Percentiles rank a stretch among this genome's conserved stretches.
These are phyloP conservation scores for Myodes glareolus DNA, from an alignment of 2,113 vertebrate genomes.

Conservation along the genomic window DNA sequence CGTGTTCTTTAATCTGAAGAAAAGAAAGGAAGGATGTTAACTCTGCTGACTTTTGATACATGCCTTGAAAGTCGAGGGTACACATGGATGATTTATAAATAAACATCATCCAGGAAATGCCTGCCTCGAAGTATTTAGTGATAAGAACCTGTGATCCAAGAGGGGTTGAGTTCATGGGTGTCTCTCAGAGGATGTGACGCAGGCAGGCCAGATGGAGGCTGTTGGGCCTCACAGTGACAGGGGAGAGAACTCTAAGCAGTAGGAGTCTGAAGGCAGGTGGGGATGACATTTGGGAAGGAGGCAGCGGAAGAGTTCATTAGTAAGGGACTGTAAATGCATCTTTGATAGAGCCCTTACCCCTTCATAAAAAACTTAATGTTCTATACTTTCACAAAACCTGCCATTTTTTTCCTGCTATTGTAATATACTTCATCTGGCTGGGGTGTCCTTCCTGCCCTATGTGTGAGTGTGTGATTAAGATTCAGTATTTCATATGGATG, in stretches of 20 bases:
- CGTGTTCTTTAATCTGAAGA: neutral
- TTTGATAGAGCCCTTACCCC: neutral
- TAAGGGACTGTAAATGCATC: neutral
- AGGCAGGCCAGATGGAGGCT: neutral
- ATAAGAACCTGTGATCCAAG: neutral
- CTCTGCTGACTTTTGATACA: constrained; percentile 5
- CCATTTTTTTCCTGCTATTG: neutral
- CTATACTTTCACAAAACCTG: neutral
- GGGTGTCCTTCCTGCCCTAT: neutral
- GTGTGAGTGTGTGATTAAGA: neutral
- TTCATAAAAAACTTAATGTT: neutral
- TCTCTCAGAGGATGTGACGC: neutral
- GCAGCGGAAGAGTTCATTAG: neutral
- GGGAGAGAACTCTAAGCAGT: neutral
- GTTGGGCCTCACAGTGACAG: neutral
- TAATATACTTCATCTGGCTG: neutral
- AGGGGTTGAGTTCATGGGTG: neutral
- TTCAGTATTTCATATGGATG: neutral
- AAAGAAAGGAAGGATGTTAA: neutral
- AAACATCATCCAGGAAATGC: neutral
- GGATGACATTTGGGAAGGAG: neutral
- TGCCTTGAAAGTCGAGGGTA: neutral
- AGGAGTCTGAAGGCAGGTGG: neutral
- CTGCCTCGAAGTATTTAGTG: constrained; percentile 43
- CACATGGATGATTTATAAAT: constrained; percentile 16